Evolutionary conservation across 2,888 invertebrate species (phyloP), one percentile per base, ranked within the genome.

Genomic region (Uloborus plumipes): DNA sequence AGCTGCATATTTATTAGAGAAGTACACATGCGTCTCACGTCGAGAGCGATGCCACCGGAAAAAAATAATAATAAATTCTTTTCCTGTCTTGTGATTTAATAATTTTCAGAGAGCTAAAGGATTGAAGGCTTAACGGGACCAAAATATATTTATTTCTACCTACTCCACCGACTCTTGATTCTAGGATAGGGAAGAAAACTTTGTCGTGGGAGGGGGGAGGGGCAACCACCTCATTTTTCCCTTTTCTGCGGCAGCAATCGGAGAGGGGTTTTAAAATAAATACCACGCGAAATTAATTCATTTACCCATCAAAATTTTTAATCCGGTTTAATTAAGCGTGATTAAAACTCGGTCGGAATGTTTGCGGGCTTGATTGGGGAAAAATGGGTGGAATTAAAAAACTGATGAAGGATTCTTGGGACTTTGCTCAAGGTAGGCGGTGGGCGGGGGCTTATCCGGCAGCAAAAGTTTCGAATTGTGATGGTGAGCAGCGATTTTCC

Each of bases 261-360:
- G 61, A n/a, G 61, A 62, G 26, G 70, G 74, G 80, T 81, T 81
- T 81, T 81, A 81, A 81, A 81, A 81, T 81, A 81, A 81, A 74
- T 70, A 70, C 69, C 39, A 7, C 47, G n/a, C 51, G 59, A 79
- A 79, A 79, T 74, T 81, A 81, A 81, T 81, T 81, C 80, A 74
- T 74, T 70, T 70, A 70, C 80, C 80, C 80, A 70, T 81, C 80
- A 74, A 81, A 81, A 74, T 74, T 81, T 81, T 81, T 81, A 81
- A 81, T 81, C 80, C 80, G 47, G 64, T 70, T 74, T 81, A 81
- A 81, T 81, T 81, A 81, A 81, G 74, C 80, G 70, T 81, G 80
- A 81, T 81, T 81, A 49, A 70, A 51, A 73, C 15, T 66, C 47
- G 59, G 39, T 18, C n/a, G 50, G 74, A 58, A 74, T 67, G 71